Percentiles rank a stretch among this genome's conserved stretches.
phyloP scores from a whole-genome alignment of 2,888 invertebrate genomes.

The Lochmaea crataegi region DNA sequence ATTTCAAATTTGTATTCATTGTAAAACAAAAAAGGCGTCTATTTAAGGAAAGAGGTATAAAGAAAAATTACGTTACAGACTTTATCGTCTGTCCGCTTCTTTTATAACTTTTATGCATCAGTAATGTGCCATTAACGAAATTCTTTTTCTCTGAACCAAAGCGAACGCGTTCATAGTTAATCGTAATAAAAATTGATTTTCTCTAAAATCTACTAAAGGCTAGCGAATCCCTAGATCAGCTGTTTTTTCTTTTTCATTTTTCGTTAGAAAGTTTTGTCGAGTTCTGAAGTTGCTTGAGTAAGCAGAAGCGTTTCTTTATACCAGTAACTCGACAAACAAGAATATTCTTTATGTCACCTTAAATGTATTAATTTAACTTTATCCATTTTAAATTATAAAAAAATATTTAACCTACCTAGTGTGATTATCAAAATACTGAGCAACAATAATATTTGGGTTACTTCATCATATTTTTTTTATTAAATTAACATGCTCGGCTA shows the following conservation, averaged over 20 bases:
- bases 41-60: not conserved
- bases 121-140: not conserved
- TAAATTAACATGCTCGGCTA: no score
- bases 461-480: no score
- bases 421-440: no score
- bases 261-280: not conserved
- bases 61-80: not conserved
- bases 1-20: not conserved
- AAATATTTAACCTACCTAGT: no score
- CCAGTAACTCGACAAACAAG: not conserved
- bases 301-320: not conserved
- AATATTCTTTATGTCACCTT: not conserved
- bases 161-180: not conserved
- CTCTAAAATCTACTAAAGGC: conserved; percentile 6
- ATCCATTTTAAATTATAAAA: not conserved
- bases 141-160: not conserved
- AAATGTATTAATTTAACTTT: not conserved
- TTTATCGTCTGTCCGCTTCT: not conserved
- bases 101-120: not conserved
- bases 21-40: not conserved
- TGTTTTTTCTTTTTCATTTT: not conserved
- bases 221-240: not conserved
- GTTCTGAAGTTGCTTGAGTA: not conserved
- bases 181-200: conserved; percentile 8
- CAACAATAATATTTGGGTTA: no score